Evolutionary conservation across 2,888 invertebrate species (phyloP).

Genomic region (Phalera bucephala): DNA sequence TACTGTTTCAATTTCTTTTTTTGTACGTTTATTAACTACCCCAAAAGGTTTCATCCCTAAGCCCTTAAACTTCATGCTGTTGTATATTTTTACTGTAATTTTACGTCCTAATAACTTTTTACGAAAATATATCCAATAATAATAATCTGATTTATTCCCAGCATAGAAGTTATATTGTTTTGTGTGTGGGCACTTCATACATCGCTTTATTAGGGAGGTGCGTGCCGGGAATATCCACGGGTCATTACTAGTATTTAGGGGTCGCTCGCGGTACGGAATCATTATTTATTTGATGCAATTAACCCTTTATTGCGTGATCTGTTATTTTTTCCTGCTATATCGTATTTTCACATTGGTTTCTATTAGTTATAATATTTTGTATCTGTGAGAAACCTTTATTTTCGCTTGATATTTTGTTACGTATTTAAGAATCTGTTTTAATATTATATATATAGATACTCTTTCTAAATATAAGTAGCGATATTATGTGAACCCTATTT

Average conservation of each 20-base stretch:
- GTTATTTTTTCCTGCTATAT: conserved; percentile 21
- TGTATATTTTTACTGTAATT: too few relatives aligned
- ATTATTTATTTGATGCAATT: conserved; percentile 61
- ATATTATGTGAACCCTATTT: too few relatives aligned
- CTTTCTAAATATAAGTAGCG: too few relatives aligned
- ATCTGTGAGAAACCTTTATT: not conserved
- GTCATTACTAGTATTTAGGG: conserved; percentile 33
- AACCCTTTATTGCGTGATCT: conserved; percentile 51
- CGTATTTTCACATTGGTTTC: not conserved
- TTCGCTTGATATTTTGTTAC: too few relatives aligned
- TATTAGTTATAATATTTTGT: not conserved
- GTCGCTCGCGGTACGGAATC: conserved; percentile 34
- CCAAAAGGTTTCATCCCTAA: too few relatives aligned
- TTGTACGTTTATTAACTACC: too few relatives aligned
- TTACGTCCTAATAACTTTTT: too few relatives aligned
- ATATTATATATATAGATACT: too few relatives aligned
- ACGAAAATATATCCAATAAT: too few relatives aligned
- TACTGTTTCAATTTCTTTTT: too few relatives aligned
- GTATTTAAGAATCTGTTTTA: too few relatives aligned
- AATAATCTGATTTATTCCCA: conserved; percentile 43
- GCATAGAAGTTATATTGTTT: conserved; percentile 48
- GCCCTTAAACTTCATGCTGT: too few relatives aligned
- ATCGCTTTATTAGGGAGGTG: conserved; percentile 68
- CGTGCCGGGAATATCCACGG: conserved; percentile 65
- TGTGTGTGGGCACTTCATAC: conserved; percentile 59